Conservation (phyloP, 92 coral and sea anemone genomes). For the Diadumene lineata region DNA sequence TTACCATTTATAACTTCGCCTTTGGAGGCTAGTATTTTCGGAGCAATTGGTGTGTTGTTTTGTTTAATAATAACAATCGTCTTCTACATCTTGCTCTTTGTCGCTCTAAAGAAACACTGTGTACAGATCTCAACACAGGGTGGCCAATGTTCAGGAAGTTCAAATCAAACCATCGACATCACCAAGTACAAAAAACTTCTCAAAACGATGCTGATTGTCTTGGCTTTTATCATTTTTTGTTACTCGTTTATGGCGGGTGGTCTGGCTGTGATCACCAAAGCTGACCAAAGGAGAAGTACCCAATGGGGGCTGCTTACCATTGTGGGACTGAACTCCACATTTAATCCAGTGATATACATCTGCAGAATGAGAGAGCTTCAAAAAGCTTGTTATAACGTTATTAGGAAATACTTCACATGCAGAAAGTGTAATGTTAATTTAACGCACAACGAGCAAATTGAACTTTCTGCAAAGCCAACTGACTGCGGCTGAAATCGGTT, state of each 20-base stretch:
- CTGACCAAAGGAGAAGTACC: background rate
- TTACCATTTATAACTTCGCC: background rate
- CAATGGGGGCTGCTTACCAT: slow-evolving; percentile 9
- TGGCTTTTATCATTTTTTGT: slow-evolving; percentile 8
- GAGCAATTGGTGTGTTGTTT: background rate
- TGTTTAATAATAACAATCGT: background rate
- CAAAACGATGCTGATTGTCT: slow-evolving; percentile 16
- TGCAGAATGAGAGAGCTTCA: slow-evolving; percentile 23
- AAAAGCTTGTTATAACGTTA: slow-evolving; percentile 5
- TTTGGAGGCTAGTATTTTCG: background rate
- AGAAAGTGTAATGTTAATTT: too few species aligned
- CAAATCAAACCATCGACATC: slow-evolving; percentile 17
- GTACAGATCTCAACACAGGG: slow-evolving; percentile 13
- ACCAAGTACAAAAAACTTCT: slow-evolving; percentile 24
- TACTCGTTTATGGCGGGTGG: slow-evolving; percentile 5
- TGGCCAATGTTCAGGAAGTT: slow-evolving; percentile 1
- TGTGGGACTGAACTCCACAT: slow-evolving; percentile 16
- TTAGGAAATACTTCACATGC: background rate
- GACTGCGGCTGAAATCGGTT: too few species aligned
- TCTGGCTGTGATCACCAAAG: background rate
- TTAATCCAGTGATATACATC: slow-evolving; percentile 20
- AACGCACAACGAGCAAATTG: too few species aligned
- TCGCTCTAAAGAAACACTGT: slow-evolving; percentile 19
- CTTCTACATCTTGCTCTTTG: slow-evolving; percentile 6
- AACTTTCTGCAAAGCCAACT: too few species aligned